A percentile compares a stretch with the other conserved stretches of the same genome.
These are phyloP conservation scores for Hirtodrosophila histrioides DNA, from an alignment of 2,888 invertebrate species.

Conservation along the genomic window DNA sequence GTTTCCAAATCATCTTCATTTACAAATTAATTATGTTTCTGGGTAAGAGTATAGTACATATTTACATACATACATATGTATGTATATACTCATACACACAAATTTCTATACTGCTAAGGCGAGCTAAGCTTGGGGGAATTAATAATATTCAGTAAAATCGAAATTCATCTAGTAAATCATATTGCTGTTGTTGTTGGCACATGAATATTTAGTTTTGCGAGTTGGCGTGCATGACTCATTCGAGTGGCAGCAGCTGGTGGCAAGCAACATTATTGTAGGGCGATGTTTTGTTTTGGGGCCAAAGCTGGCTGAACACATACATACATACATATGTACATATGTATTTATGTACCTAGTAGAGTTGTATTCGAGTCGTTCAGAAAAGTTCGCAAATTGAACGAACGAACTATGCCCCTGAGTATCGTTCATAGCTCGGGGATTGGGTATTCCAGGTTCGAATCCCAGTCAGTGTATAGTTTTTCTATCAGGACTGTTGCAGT, in stretches of 20 bases:
- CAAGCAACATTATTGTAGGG: constrained; percentile 47
- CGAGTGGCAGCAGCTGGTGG: constrained; percentile 52
- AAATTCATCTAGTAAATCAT: constrained; percentile 35
- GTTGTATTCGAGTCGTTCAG: too few relatives aligned
- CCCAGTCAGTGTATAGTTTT: too few relatives aligned
- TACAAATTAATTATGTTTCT: constrained; percentile 12
- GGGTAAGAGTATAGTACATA: constrained; percentile 7
- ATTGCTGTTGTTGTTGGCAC: constrained; percentile 15
- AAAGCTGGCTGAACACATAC: constrained; percentile 22
- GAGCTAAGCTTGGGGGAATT: constrained; percentile 40
- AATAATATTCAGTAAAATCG: constrained; percentile 46
- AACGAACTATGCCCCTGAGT: too few relatives aligned
- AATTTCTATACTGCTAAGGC: constrained; percentile 29
- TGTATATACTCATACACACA: neutral
- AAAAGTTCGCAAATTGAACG: too few relatives aligned
- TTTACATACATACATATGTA: too few relatives aligned
- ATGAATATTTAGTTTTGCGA: constrained; percentile 46
- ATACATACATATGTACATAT: constrained; percentile 15
- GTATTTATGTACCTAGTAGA: constrained; percentile 26
- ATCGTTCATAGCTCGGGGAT: too few relatives aligned
- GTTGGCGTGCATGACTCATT: constrained; percentile 73
- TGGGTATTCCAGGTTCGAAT: too few relatives aligned
- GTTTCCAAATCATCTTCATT: neutral
- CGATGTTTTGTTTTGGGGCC: constrained; percentile 57
- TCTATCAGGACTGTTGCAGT: too few relatives aligned